Conservation (phyloP, 2,797 vertebrate species). For the Catamblyrhynchus diadema region DNA sequence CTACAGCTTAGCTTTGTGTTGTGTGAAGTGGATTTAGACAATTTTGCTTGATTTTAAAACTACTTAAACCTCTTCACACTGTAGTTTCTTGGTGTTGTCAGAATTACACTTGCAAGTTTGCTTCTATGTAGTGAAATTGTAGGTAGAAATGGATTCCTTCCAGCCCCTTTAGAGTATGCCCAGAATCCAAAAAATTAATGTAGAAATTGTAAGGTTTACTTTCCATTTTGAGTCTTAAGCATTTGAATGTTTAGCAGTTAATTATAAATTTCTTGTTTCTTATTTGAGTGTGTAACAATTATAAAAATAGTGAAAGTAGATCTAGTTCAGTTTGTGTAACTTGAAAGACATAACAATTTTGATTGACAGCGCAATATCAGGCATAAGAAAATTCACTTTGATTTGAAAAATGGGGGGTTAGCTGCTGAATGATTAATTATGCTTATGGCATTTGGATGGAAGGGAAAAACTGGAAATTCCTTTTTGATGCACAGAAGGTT, state of each 20-base stretch:
- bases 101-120: background rate
- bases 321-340: background rate
- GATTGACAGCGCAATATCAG: background rate
- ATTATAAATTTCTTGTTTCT: background rate
- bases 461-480: background rate
- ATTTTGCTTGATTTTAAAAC: background rate
- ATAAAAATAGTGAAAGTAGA: background rate
- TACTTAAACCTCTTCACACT: background rate
- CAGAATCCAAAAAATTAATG: background rate
- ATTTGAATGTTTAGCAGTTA: background rate
- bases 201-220: background rate
- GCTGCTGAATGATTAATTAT: background rate
- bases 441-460: background rate
- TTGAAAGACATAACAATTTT: background rate
- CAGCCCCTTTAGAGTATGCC: background rate
- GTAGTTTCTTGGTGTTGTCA: background rate
- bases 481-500: background rate
- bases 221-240: background rate
- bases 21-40: background rate
- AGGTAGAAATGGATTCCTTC: background rate
- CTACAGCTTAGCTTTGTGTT: background rate
- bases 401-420: background rate
- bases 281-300: background rate
- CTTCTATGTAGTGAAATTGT: background rate
- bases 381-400: background rate